Percentiles rank a stretch among this genome's conserved stretches.
phyloP scores from a whole-genome alignment of 1,140 invertebrate species.

The Drosophila kurseongensis region DNA sequence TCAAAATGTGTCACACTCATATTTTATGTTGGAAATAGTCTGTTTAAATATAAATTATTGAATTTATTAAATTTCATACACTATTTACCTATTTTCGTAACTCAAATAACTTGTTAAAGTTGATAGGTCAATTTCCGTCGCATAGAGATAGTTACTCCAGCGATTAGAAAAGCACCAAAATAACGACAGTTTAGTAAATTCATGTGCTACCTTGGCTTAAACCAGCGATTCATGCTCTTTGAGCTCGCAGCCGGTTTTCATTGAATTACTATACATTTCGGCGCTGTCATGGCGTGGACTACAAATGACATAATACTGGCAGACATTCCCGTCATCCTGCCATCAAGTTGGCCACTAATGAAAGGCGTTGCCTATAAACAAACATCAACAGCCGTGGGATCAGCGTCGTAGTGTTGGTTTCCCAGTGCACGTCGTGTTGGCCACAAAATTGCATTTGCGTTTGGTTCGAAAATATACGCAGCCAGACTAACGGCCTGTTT shows the following conservation, averaged over 20 bases:
- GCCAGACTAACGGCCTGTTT: conserved; percentile 4
- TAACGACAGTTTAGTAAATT: too few species aligned
- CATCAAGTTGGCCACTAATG: conserved; percentile 55
- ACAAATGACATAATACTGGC: conserved; percentile 53
- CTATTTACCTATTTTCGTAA: too few species aligned
- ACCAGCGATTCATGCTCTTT: conserved; percentile 1
- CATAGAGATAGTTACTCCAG: too few species aligned
- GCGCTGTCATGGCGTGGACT: conserved; percentile 24
- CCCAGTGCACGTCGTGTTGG: conserved; percentile 28
- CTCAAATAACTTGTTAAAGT: too few species aligned
- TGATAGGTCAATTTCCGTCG: too few species aligned
- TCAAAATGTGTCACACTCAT: too few species aligned
- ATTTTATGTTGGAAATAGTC: too few species aligned
- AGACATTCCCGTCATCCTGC: conserved; percentile 17
- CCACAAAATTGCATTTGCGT: conserved; percentile 62
- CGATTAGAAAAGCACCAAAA: too few species aligned
- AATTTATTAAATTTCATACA: too few species aligned
- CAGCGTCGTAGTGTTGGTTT: conserved; percentile 1
- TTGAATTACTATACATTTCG: conserved; percentile 49
- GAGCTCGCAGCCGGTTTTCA: conserved; percentile 14
- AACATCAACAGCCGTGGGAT: conserved; percentile 37
- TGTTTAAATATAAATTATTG: too few species aligned
- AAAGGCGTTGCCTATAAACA: conserved; percentile 51
- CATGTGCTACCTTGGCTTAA: not conserved
- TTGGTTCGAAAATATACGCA: conserved; percentile 30